Conservation (phyloP, 2,113 vertebrate species). For the Upupa epops region DNA sequence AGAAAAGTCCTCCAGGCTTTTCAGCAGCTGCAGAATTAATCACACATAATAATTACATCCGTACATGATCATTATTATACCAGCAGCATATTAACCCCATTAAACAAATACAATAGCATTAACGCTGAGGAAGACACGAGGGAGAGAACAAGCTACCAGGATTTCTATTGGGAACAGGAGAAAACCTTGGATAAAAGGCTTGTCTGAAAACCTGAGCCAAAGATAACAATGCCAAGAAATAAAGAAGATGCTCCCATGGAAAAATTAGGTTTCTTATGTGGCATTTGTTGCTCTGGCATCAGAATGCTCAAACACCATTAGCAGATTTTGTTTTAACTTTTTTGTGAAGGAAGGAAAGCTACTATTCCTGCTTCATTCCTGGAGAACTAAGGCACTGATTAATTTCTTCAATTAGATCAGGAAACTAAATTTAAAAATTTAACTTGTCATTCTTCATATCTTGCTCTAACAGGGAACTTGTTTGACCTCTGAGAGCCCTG, state of each 20-base stretch:
- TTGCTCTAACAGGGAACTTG: not conserved
- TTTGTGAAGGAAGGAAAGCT: not conserved
- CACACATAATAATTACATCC: constrained; percentile 64
- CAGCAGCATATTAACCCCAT: constrained; percentile 73
- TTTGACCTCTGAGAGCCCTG: not conserved
- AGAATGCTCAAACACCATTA: not conserved
- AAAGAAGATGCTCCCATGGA: not conserved
- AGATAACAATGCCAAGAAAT: not conserved
- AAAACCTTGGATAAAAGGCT: not conserved
- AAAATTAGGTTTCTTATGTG: not conserved
- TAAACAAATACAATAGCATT: constrained; percentile 65
- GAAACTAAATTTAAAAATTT: not conserved
- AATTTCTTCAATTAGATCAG: not conserved
- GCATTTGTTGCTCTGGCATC: not conserved
- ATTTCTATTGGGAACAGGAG: not conserved
- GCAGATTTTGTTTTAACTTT: not conserved
- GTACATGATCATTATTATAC: constrained; percentile 56
- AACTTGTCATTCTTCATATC: not conserved
- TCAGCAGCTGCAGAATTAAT: constrained; percentile 60
- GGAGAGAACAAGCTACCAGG: not conserved
- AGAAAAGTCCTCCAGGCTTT: constrained; percentile 48
- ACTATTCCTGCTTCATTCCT: not conserved
- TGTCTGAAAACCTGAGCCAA: not conserved
- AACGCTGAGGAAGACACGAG: constrained; percentile 11
- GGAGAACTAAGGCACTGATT: not conserved